Evolutionary conservation across 2,888 invertebrate species (phyloP), one percentile per base, ranked within the genome.

Genomic region (Hoplodrina ambigua): DNA sequence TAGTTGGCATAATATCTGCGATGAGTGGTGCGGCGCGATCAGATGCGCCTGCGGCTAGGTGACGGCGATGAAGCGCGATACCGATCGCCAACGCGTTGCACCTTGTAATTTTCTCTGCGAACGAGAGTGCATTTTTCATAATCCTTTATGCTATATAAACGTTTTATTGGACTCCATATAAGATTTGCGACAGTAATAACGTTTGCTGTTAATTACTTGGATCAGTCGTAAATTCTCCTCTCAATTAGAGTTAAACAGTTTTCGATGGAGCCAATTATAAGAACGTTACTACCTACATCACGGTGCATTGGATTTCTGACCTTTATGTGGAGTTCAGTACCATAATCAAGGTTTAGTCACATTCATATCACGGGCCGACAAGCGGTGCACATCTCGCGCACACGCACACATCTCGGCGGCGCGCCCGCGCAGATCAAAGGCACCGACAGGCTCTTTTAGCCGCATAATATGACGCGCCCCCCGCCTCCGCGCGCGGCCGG

Each of bases 401-500:
- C 89, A 88, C 91, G 88, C 91, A 91, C 91, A 90, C 87, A 86
- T 80, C 86, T 85, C 88, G 68, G 83, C 86, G 85, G 86, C 88
- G 91, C 89, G 90, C 90, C 85, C 85, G 89, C 89, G 86, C 91
- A 90, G 93, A 94, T 96, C 96, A 96, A 96, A 96, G 96, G 95
- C 93, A 94, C 96, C 95, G 95, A 95, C 95, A 95, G 93, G 92
- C 94, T 96, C 94, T 94, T 96, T 95, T 95, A 95, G 95, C 95
- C 93, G 94, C 94, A 94, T 96, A 96, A 96, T 96, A 95, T 95
- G 95, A 96, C 94, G 94, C 93, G 93, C 91, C 91, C 93, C 92
- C 92, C 90, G 90, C 92, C 92, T 86, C 90, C 88, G 90, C 92
- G 90, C 87, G 88, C 91, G 89, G 90, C 92, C 93, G 90, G 93